A percentile compares a stretch with the other conserved stretches of the same genome.
phyloP scores from a whole-genome alignment of 2,888 invertebrate species.

The Lasioglossum marginatum region DNA sequence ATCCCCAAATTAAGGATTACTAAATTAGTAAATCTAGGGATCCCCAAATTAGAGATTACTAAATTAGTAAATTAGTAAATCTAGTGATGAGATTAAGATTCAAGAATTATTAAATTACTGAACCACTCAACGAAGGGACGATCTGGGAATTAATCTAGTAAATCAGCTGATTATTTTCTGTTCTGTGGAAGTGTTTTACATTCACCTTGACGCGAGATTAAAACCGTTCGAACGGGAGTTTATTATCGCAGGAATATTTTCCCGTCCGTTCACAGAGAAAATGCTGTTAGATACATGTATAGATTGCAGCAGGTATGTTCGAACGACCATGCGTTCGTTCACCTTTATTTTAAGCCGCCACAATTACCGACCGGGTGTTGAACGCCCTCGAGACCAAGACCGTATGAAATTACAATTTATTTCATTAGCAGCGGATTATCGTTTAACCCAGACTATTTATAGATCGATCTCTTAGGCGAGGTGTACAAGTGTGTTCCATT shows the following conservation, averaged over 20 bases:
- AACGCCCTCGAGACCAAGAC: constrained; percentile 21
- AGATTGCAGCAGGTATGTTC: not conserved
- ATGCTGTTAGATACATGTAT: not conserved
- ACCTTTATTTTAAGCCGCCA: constrained; percentile 36
- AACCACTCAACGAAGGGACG: too few relatives aligned
- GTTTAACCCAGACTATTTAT: not conserved
- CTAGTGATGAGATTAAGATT: too few relatives aligned
- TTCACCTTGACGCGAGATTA: constrained; percentile 10
- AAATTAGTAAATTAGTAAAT: too few relatives aligned
- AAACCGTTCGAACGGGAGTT: not conserved
- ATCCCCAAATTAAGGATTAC: too few relatives aligned
- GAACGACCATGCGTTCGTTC: constrained; percentile 21
- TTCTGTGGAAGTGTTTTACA: not conserved
- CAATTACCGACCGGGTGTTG: constrained; percentile 29
- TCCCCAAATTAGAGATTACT: too few relatives aligned
- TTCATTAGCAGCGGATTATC: constrained; percentile 19
- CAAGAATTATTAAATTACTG: too few relatives aligned
- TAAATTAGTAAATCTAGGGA: too few relatives aligned
- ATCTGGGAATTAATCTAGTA: not conserved
- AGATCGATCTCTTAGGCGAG: not conserved
- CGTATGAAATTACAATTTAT: constrained; percentile 49
- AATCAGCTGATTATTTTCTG: not conserved
- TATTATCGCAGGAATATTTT: constrained; percentile 21
- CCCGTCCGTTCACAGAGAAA: constrained; percentile 27
- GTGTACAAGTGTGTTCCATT: not conserved